Conservation (phyloP, 2,797 vertebrate genomes). For the Lateolabrax maculatus region DNA sequence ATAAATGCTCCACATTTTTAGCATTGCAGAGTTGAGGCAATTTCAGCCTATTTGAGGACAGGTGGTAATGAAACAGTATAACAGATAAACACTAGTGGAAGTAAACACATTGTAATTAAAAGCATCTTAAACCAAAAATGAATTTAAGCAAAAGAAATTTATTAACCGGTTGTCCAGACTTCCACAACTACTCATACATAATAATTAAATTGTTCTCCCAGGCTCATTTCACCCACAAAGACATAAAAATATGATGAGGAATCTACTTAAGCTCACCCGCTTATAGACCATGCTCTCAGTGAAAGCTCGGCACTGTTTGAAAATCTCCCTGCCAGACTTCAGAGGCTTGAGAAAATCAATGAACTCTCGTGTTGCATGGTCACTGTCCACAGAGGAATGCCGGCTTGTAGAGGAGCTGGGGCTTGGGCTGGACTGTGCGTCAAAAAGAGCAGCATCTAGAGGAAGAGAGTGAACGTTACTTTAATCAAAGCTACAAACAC, state of each 20-base stretch:
- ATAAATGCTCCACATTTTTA: background rate
- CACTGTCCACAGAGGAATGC: constrained; percentile 88
- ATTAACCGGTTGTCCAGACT: background rate
- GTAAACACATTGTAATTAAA: background rate
- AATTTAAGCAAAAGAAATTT: background rate
- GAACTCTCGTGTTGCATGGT: constrained; percentile 92
- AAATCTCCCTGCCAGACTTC: constrained; percentile 93
- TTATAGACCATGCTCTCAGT: constrained; percentile 91
- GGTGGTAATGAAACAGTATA: background rate
- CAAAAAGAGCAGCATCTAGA: constrained; percentile 86
- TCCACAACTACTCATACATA: background rate
- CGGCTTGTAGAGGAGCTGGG: constrained; percentile 89
- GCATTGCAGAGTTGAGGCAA: background rate
- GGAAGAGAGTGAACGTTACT: constrained; percentile 48
- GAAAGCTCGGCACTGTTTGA: constrained; percentile 95
- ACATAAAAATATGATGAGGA: background rate
- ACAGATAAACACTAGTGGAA: background rate
- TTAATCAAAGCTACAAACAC: background rate
- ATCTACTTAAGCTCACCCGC: constrained; percentile 84
- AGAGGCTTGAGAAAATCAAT: constrained; percentile 95
- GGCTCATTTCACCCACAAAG: background rate
- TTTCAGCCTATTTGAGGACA: background rate
- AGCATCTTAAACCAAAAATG: background rate
- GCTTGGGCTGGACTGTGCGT: constrained; percentile 86
- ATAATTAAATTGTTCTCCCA: background rate